These are phyloP conservation scores for Stichopus chloronotus DNA, from an alignment of 35 echinoderm and acorn worm species.

Conservation along the genomic window DNA sequence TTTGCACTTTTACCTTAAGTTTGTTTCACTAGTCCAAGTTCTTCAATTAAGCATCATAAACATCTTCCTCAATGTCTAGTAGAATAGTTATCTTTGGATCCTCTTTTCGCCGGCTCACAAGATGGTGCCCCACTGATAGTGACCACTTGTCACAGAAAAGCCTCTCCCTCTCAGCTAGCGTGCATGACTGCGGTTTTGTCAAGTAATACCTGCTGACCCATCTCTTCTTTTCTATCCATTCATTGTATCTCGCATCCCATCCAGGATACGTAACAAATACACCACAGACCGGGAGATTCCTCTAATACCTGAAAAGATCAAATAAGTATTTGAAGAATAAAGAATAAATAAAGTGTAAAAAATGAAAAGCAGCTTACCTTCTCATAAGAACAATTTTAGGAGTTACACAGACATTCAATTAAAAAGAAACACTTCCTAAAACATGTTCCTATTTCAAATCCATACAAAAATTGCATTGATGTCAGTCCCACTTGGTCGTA, in stretches of 20 bases:
- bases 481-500: too few species aligned
- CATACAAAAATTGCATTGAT: too few species aligned
- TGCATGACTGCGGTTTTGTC: neutral
- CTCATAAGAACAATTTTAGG: neutral
- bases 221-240: neutral
- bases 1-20: neutral
- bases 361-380: neutral
- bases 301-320: neutral
- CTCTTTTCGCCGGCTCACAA: too few species aligned
- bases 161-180: neutral
- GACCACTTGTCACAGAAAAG: too few species aligned
- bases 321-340: neutral
- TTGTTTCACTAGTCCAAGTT: neutral
- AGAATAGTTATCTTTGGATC: too few species aligned
- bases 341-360: too few species aligned
- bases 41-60: conserved; percentile 16
- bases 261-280: neutral
- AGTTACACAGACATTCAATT: too few species aligned
- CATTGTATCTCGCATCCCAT: neutral
- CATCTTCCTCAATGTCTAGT: too few species aligned
- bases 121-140: too few species aligned
- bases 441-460: too few species aligned
- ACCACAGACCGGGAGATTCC: neutral
- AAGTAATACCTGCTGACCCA: neutral
- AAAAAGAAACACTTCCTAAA: too few species aligned